Percentiles rank a stretch among this genome's conserved stretches.
Conservation (phyloP, 92 coral and sea anemone species). For the Nematostella vectensis region DNA sequence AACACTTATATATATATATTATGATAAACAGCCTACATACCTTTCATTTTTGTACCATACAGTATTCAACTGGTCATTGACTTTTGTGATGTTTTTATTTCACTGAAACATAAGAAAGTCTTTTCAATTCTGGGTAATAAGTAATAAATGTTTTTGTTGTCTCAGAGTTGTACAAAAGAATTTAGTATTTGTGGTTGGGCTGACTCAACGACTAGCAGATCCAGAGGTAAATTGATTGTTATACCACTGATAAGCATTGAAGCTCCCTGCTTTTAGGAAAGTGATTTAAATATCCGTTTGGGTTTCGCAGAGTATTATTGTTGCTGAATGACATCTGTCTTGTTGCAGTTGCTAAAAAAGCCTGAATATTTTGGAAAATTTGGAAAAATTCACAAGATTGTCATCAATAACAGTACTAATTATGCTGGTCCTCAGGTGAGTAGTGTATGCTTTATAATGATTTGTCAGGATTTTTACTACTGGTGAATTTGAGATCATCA, state of each 20-base stretch:
- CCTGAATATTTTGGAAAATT: slow-evolving; percentile 97
- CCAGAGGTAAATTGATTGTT: slow-evolving; percentile 56
- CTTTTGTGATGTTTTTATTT: too few relatives aligned
- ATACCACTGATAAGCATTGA: not conserved
- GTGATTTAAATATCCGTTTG: too few relatives aligned
- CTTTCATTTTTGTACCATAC: not conserved
- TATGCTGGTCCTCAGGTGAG: slow-evolving; percentile 99
- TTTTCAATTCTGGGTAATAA: not conserved
- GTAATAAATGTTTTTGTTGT: not conserved
- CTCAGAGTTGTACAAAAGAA: slow-evolving; percentile 94
- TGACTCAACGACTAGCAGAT: slow-evolving; percentile 93
- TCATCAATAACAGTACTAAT: slow-evolving; percentile 91
- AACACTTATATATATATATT: too few relatives aligned
- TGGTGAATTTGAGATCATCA: not conserved
- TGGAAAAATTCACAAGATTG: slow-evolving; percentile 99
- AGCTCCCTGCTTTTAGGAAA: too few relatives aligned
- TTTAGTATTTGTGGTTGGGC: slow-evolving; percentile 93
- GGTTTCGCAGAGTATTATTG: not conserved
- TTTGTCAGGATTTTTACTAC: not conserved
- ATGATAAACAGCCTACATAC: too few relatives aligned
- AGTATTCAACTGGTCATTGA: too few relatives aligned
- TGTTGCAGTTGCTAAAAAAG: slow-evolving; percentile 70
- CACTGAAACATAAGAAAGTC: too few relatives aligned
- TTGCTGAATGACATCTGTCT: too few relatives aligned
- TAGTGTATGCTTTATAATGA: not conserved